Percentiles rank a stretch among this genome's conserved stretches.
Conservation (phyloP, 64 coral and sea anemone species). For the Stylophora pistillata region DNA sequence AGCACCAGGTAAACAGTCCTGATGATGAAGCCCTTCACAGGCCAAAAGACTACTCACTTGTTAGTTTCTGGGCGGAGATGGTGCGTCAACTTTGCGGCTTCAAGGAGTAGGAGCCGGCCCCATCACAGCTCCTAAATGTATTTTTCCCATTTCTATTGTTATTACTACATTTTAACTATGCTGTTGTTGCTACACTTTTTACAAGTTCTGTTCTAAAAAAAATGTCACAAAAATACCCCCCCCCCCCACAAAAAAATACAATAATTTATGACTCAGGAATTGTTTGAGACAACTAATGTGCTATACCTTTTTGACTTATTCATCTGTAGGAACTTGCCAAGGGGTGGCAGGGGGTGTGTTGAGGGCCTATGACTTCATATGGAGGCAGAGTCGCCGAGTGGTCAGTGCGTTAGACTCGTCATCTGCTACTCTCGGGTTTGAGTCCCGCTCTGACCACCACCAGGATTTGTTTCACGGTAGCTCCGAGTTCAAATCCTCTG, state of each 20-base stretch:
- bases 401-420: no score
- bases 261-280: constrained; percentile 10
- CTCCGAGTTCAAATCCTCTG: no score
- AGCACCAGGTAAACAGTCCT: constrained; percentile 50
- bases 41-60: constrained; percentile 49
- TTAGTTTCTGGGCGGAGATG: constrained; percentile 63
- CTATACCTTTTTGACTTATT: not conserved
- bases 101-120: constrained; percentile 39
- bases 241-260: not conserved
- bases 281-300: not conserved
- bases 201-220: constrained; percentile 16
- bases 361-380: no score
- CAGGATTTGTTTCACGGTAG: no score
- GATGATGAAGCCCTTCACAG: constrained; percentile 59
- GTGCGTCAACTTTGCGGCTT: constrained; percentile 58
- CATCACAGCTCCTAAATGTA: no score
- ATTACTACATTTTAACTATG: not conserved
- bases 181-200: constrained; percentile 5
- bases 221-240: not conserved
- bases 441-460: no score
- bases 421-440: no score
- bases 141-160: not conserved
- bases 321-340: not conserved
- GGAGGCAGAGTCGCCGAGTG: no score
- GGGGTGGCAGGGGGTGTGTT: no score